Percentiles rank a stretch among this genome's conserved stretches.
These are phyloP conservation scores for Mongoloraphidia duomilia DNA, from an alignment of 2,888 invertebrate species.

Conservation along the genomic window DNA sequence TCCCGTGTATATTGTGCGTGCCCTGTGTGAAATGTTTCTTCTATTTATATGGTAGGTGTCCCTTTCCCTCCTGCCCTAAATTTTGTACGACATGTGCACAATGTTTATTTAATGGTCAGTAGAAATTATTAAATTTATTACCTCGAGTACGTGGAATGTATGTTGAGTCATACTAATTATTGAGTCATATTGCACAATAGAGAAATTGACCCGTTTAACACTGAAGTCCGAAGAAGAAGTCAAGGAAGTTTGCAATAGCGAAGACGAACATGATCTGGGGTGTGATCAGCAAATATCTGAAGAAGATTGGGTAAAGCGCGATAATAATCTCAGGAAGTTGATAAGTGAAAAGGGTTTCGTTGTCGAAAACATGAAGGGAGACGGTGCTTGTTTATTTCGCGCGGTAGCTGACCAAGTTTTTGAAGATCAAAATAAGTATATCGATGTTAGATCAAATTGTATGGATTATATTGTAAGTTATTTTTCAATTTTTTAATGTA, in stretches of 20 bases:
- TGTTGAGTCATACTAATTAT: no score
- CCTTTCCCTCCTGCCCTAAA: no score
- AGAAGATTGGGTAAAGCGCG: slow-evolving; percentile 32
- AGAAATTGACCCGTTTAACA: no score
- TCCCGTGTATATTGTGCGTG: no score
- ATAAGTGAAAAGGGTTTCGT: slow-evolving; percentile 60
- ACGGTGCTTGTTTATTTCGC: slow-evolving; percentile 79
- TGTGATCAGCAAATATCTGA: not conserved
- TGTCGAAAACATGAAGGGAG: slow-evolving; percentile 72
- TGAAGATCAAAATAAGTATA: slow-evolving; percentile 83
- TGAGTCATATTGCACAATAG: no score
- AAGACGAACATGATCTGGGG: slow-evolving; percentile 27
- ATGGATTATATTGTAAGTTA: slow-evolving; percentile 76
- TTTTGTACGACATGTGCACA: no score
- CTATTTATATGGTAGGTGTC: no score
- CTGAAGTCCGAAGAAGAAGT: slow-evolving; percentile 25
- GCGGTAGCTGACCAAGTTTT: slow-evolving; percentile 82
- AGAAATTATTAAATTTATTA: no score
- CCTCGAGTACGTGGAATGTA: no score
- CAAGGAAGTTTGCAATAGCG: slow-evolving; percentile 28
- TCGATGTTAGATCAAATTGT: slow-evolving; percentile 64
- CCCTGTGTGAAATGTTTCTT: no score
- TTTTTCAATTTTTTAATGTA: not conserved
- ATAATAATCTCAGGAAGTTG: slow-evolving; percentile 52
- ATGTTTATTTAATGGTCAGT: no score